Percentiles rank a stretch among this genome's conserved stretches.
These are phyloP conservation scores for Eulemur rubriventer DNA, from an alignment of 2,797 vertebrate species.

Conservation along the genomic window DNA sequence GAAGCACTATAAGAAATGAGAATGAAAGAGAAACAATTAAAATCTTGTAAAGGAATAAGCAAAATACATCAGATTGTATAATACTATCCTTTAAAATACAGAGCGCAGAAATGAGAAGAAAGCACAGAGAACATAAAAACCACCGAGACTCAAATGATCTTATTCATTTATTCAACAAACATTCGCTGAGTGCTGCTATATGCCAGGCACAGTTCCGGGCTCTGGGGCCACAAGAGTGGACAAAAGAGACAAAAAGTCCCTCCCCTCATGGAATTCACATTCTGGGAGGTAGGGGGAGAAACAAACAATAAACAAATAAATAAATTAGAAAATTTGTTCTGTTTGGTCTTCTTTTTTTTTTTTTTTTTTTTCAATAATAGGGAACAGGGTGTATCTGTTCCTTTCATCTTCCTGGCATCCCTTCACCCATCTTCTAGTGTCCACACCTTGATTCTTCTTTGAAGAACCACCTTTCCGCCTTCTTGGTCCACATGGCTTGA, in stretches of 20 bases:
- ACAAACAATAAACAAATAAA: background rate
- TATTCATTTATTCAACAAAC: background rate
- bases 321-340: background rate
- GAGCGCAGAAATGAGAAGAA: background rate
- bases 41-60: background rate
- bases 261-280: background rate
- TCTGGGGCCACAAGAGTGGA: background rate
- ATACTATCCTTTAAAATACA: background rate
- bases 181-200: background rate
- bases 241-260: background rate
- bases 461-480: background rate
- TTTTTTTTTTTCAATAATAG: background rate
- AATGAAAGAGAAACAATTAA: background rate
- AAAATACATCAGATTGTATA: background rate
- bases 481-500: background rate
- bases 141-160: background rate
- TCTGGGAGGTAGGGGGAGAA: background rate
- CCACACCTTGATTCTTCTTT: background rate
- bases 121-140: background rate
- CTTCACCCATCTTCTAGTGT: background rate
- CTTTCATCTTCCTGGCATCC: background rate
- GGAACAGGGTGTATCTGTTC: background rate
- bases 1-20: background rate
- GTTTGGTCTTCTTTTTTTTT: background rate
- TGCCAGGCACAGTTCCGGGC: background rate